A percentile compares a stretch with the other conserved stretches of the same genome.
These are phyloP conservation scores for Ammodytes marinus DNA, from an alignment of 2,113 vertebrate species.

Conservation along the genomic window DNA sequence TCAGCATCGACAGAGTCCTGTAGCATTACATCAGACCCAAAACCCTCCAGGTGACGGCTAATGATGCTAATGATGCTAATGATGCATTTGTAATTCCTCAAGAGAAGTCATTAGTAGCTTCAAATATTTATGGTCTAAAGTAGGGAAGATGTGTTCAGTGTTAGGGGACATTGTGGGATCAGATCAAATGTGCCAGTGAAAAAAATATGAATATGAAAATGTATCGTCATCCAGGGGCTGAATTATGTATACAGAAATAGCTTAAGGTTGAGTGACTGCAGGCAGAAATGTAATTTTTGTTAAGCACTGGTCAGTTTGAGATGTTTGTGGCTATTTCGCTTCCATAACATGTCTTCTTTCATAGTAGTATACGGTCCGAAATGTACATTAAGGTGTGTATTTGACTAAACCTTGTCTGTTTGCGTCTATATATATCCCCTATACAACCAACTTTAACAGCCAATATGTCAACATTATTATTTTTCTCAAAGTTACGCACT, in stretches of 20 bases:
- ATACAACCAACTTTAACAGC: too few species aligned
- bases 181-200: slow-evolving; percentile 60
- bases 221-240: slow-evolving; percentile 68
- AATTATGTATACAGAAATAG: slow-evolving; percentile 30
- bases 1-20: slow-evolving; percentile 62
- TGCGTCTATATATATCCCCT: too few species aligned
- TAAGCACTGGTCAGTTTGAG: too few species aligned
- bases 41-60: slow-evolving; percentile 62
- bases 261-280: too few species aligned
- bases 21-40: slow-evolving; percentile 50
- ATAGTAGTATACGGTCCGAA: too few species aligned
- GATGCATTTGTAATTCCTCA: slow-evolving; percentile 76
- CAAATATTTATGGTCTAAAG: slow-evolving; percentile 72
- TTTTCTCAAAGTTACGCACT: too few species aligned
- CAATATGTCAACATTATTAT: too few species aligned
- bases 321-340: too few species aligned
- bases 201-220: slow-evolving; percentile 79
- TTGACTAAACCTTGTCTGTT: too few species aligned
- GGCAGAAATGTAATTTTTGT: too few species aligned
- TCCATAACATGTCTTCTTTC: too few species aligned
- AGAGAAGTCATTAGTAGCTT: slow-evolving; percentile 75
- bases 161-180: slow-evolving; percentile 46
- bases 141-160: slow-evolving; percentile 55
- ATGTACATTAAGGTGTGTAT: too few species aligned
- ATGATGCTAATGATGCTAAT: slow-evolving; percentile 61